Conservation (phyloP, 2,888 invertebrate species). For the Oligia strigilis region DNA sequence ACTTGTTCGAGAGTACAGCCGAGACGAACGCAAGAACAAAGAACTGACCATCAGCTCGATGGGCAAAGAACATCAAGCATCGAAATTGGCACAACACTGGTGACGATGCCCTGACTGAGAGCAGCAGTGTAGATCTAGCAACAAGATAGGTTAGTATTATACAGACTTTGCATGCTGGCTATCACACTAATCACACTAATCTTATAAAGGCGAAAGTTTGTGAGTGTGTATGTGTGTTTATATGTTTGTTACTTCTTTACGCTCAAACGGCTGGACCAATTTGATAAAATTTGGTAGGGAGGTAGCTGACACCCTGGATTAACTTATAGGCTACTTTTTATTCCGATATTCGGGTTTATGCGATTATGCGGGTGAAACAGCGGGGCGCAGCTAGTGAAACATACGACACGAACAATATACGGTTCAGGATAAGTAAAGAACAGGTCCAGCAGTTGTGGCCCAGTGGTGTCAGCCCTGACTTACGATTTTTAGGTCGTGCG, state of each 20-base stretch:
- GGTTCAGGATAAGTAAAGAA: not conserved
- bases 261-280: too few species aligned
- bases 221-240: too few species aligned
- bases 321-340: too few species aligned
- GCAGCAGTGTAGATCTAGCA: not conserved
- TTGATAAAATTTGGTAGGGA: too few species aligned
- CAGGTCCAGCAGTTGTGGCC: not conserved
- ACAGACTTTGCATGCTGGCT: not conserved
- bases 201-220: too few species aligned
- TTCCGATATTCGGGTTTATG: too few species aligned
- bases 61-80: not conserved
- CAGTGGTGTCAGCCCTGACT: not conserved
- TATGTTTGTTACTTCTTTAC: too few species aligned
- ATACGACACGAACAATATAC: not conserved
- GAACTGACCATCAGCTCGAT: not conserved
- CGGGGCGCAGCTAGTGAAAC: not conserved
- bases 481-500: not conserved
- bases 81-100: not conserved
- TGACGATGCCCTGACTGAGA: not conserved
- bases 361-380: too few species aligned
- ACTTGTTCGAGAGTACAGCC: not conserved
- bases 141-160: not conserved
- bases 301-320: too few species aligned
- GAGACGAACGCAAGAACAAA: not conserved
- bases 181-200: too few species aligned